These are phyloP conservation scores for Papilio polytes DNA, from an alignment of 1,140 invertebrate species.

Conservation along the genomic window DNA sequence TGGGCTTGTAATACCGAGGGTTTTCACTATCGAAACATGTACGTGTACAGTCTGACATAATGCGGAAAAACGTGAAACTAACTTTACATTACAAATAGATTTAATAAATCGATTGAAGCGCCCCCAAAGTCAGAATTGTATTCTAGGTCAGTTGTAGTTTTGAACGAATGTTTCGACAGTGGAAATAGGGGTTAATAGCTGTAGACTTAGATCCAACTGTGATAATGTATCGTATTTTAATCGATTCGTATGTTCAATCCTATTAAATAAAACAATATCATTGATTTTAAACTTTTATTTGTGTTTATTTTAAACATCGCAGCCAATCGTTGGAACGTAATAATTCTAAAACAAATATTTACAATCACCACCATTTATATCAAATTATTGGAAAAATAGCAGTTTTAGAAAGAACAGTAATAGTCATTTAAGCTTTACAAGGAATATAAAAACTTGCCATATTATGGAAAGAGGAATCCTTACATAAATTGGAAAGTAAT, in stretches of 20 bases:
- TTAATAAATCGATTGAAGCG: too few species aligned
- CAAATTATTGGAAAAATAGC: neutral
- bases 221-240: slow-evolving; percentile 58
- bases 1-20: neutral
- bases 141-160: too few species aligned
- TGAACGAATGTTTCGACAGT: neutral
- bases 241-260: slow-evolving; percentile 39
- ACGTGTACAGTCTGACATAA: too few species aligned
- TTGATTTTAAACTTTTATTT: slow-evolving; percentile 60
- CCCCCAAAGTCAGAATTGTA: too few species aligned
- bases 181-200: neutral
- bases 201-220: slow-evolving; percentile 71
- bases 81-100: too few species aligned
- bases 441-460: too few species aligned
- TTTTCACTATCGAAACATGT: neutral
- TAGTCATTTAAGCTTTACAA: neutral
- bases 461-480: too few species aligned
- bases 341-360: slow-evolving; percentile 47
- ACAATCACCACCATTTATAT: slow-evolving; percentile 43
- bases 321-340: slow-evolving; percentile 54
- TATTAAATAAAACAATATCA: slow-evolving; percentile 53
- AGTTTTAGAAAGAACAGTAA: neutral
- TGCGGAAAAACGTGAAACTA: too few species aligned
- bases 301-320: slow-evolving; percentile 54
- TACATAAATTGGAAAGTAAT: too few species aligned